Conservation (phyloP, 1,140 invertebrate genomes). For the Cyclargus thomasi region DNA sequence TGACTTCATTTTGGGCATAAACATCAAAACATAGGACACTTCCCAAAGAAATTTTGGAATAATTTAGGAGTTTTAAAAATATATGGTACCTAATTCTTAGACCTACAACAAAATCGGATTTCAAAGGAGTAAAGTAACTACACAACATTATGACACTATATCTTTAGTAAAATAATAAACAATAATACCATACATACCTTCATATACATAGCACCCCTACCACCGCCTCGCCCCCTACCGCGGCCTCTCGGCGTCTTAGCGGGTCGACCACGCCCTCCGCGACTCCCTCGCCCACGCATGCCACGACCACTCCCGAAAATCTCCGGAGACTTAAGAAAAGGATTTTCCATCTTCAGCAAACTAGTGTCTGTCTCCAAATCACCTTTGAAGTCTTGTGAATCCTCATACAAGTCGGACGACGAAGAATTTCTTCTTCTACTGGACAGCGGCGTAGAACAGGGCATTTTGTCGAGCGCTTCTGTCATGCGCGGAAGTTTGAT, state of each 20-base stretch:
- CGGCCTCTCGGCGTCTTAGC: slow-evolving; percentile 37
- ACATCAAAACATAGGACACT: too few species aligned
- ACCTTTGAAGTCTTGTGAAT: slow-evolving; percentile 43
- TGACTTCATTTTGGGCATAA: too few species aligned
- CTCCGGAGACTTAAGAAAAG: slow-evolving; percentile 48
- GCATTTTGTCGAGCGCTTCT: slow-evolving; percentile 62
- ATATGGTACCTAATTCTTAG: too few species aligned
- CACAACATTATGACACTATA: too few species aligned
- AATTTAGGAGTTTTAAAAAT: neutral
- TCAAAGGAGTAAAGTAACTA: too few species aligned
- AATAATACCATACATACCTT: slow-evolving; percentile 38
- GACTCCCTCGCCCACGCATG: slow-evolving; percentile 39
- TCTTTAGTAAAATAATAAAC: neutral
- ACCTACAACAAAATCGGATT: too few species aligned
- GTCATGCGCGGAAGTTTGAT: slow-evolving; percentile 67
- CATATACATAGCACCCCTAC: slow-evolving; percentile 64
- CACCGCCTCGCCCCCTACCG: slow-evolving; percentile 52
- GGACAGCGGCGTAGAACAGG: slow-evolving; percentile 55
- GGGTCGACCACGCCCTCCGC: slow-evolving; percentile 31
- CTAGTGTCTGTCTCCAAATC: slow-evolving; percentile 33
- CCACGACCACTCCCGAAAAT: slow-evolving; percentile 37
- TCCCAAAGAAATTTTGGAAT: too few species aligned
- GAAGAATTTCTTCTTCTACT: slow-evolving; percentile 46
- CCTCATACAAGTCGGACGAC: slow-evolving; percentile 35
- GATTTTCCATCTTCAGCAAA: slow-evolving; percentile 44